phyloP scores from a whole-genome alignment of 2,888 invertebrate species.

The Flabesymbios commensalis region DNA sequence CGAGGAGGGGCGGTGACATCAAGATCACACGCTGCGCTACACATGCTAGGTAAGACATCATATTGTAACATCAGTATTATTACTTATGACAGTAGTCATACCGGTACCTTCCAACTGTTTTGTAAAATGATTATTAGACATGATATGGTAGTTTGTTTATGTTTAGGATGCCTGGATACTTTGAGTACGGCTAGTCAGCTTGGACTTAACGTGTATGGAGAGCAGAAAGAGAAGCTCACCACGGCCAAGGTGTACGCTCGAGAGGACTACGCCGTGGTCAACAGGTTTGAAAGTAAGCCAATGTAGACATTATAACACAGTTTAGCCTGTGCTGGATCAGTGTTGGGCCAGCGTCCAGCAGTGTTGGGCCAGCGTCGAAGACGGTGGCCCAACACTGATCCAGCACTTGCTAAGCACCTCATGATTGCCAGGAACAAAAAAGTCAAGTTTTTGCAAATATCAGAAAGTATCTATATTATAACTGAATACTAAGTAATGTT shows the following conservation, averaged over 20 bases:
- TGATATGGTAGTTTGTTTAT: background rate
- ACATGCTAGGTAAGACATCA: conserved; percentile 71
- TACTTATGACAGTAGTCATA: background rate
- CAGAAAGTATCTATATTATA: too few relatives aligned
- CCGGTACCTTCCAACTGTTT: background rate
- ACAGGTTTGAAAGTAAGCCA: conserved; percentile 80
- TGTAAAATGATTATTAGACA: background rate
- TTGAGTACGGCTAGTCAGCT: conserved; percentile 75
- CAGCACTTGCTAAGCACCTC: too few relatives aligned
- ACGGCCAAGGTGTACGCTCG: conserved; percentile 70
- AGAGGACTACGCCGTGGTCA: conserved; percentile 82
- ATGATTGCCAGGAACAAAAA: too few relatives aligned
- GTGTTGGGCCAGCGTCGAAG: too few relatives aligned
- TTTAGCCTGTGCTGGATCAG: too few relatives aligned
- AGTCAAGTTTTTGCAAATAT: too few relatives aligned
- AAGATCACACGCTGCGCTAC: conserved; percentile 85
- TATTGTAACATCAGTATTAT: conserved; percentile 63
- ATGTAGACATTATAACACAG: background rate
- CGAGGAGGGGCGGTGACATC: conserved; percentile 64
- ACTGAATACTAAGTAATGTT: too few relatives aligned
- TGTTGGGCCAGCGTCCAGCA: too few relatives aligned
- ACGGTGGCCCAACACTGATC: too few relatives aligned
- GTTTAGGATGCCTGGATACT: conserved; percentile 77
- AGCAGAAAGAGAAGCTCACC: conserved; percentile 54
- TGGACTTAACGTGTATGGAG: conserved; percentile 55